A percentile compares a stretch with the other conserved stretches of the same genome.
Evolutionary conservation across 2,113 vertebrate genomes (phyloP).

Genomic region (Ageneiosus marmoratus): DNA sequence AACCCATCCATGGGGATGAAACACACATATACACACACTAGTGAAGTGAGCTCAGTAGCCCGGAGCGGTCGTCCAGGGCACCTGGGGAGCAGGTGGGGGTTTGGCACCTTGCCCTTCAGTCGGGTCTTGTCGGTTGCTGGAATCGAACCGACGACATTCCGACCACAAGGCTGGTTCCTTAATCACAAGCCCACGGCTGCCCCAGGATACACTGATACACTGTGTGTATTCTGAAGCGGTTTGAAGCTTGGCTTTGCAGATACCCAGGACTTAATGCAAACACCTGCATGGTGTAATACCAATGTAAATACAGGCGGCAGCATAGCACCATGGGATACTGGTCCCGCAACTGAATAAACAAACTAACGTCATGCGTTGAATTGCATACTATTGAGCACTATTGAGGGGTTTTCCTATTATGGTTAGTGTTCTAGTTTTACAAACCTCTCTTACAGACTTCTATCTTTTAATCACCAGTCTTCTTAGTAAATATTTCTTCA

Average conservation of each 20-base stretch:
- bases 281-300: background rate
- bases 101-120: no score
- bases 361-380: background rate
- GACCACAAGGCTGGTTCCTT: no score
- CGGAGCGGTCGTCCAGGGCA: no score
- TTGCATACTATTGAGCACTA: background rate
- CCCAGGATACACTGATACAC: no score
- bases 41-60: no score
- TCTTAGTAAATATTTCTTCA: no score
- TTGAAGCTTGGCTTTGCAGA: background rate
- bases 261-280: background rate
- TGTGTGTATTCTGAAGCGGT: background rate
- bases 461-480: background rate
- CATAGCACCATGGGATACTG: background rate
- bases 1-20: no score
- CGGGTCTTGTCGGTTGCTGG: no score
- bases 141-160: no score
- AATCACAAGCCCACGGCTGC: no score
- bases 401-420: background rate
- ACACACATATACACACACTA: no score
- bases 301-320: background rate
- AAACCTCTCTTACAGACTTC: background rate
- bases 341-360: background rate
- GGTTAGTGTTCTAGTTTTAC: background rate
- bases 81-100: no score